Evolutionary conservation across 2,888 invertebrate species (phyloP), one percentile per base, ranked within the genome.

Genomic region (Metacarcinus magister): DNA sequence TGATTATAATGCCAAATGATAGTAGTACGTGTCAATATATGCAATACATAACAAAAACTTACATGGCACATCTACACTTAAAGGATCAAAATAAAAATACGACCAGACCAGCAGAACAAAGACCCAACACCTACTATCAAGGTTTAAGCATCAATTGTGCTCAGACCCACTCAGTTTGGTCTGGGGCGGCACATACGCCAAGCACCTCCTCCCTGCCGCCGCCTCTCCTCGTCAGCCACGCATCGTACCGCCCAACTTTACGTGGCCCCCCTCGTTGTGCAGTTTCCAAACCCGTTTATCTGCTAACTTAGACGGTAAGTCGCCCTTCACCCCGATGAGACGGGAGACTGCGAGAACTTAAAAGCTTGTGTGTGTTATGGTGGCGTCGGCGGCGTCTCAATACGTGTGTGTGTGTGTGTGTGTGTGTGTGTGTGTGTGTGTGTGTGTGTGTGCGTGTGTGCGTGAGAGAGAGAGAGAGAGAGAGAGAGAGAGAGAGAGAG

Each of bases 321-420:
- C 48, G 75, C 75, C 93, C 67, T 28, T 93, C 93, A 75, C 67
- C 48, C 32, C 23, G 44, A 7, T 44, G 32, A 93, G 75, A 75
- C 43, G 67, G 32, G 93, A 39, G 93, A 39, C 39, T 67, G 92
- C 2, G 46, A 8, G 67, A 44, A 93, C 93, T 93, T 93, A 93
- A 93, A 93, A 93, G 93, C 60, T 93, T 43, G 93, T 75, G 93
- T 93, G 93, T 93, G 93, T 93, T 39, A 93, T 93, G 93, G 67
- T 44, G 32, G 28, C 75, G 43, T 75, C 93, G 93, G 39, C 75
- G 75, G 75, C 93, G 43, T 75, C 75, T n/a, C 48, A 23, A 32
- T 92, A 19, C 19, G 23, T 91, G 16, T 39, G 32, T 90, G 44
- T 90, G 44, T 90, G 44, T 32, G 44, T 43, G 44, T 90, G 44